Base-by-base conservation (phyloP, 2,113 vertebrate genomes). In the Columbina picui region DNA sequence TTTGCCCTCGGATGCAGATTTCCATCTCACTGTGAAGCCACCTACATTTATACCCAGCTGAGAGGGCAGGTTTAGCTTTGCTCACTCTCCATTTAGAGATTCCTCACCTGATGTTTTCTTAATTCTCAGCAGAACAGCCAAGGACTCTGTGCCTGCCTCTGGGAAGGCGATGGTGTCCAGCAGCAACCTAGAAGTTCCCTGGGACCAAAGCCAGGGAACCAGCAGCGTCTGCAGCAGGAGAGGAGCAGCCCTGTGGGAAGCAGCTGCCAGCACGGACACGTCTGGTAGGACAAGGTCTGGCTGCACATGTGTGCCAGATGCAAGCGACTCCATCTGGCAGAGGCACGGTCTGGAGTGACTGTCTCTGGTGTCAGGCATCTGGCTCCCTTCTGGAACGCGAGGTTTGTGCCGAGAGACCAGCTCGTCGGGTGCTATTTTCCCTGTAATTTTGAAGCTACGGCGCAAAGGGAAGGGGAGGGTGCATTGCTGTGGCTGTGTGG, bases 401-500 rank as follows among this genome's bases (percentile, higher is more conserved):
- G 47, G 43, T 8, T 52, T 18, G 45, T 39, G 68, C n/a, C 27
- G 22, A 56, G 22, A 56, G 36, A 6, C 4, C 77, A 34, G 87
- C 70, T 59, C 5, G 1, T 0, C 7, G 65, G 57, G 16, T 32
- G 82, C 26, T 49, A 0, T 43, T 68, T 29, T 18, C 20, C 36
- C 47, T 30, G 52, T 8, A 0, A 3, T 19, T n/a, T 7, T 6
- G 18, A 26, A 52, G 84, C 76, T 34, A 2, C 14, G 16, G 68
- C 64, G 9, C 30, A 1, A 9, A 14, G 77, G 53, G 76, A 3
- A 10, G 1, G 32, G 60, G 25, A 65, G 25, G 0, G 0, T 3
- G 38, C 26, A 4, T 9, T 16, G 47, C 12, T 38, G 6, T 17
- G 68, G 34, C 17, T 2, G 27, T 8, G 2, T 38, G 21, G 60